Evolutionary conservation across 1,140 invertebrate species (phyloP).

Genomic region (Andricus grossulariae): DNA sequence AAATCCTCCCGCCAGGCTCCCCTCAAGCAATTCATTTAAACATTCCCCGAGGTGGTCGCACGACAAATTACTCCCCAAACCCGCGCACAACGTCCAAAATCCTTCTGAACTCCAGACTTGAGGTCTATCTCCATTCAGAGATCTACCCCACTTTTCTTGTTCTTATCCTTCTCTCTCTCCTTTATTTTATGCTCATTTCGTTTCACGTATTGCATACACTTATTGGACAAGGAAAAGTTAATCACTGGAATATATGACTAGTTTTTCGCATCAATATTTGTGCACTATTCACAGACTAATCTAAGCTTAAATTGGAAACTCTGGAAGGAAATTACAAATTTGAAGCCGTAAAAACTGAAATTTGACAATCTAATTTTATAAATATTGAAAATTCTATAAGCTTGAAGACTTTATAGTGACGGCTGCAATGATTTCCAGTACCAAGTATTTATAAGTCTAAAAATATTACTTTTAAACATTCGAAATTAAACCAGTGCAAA

Average conservation of each 20-base stretch:
- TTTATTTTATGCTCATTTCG: slow-evolving; percentile 34
- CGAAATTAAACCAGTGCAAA: too few relatives aligned
- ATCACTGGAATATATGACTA: slow-evolving; percentile 47
- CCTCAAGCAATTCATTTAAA: slow-evolving; percentile 75
- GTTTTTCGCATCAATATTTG: background rate
- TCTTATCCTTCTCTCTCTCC: slow-evolving; percentile 33
- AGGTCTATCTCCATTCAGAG: slow-evolving; percentile 70
- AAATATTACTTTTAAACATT: too few relatives aligned
- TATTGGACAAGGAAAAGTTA: slow-evolving; percentile 58
- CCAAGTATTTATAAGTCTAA: too few relatives aligned
- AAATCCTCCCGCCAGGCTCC: slow-evolving; percentile 62
- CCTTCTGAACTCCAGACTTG: slow-evolving; percentile 47
- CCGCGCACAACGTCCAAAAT: slow-evolving; percentile 63
- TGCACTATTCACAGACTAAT: background rate
- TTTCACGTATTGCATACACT: slow-evolving; percentile 46
- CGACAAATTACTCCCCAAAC: slow-evolving; percentile 76
- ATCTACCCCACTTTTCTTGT: slow-evolving; percentile 53
- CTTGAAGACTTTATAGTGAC: too few relatives aligned
- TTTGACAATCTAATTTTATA: too few relatives aligned
- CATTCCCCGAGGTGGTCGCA: slow-evolving; percentile 76
- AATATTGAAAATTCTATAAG: too few relatives aligned
- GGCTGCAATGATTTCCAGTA: too few relatives aligned
- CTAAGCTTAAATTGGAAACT: too few relatives aligned
- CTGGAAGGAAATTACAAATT: too few relatives aligned
- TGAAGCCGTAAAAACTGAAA: too few relatives aligned